Conservation (phyloP, 2,888 invertebrate genomes). For the Eilema sororculum region DNA sequence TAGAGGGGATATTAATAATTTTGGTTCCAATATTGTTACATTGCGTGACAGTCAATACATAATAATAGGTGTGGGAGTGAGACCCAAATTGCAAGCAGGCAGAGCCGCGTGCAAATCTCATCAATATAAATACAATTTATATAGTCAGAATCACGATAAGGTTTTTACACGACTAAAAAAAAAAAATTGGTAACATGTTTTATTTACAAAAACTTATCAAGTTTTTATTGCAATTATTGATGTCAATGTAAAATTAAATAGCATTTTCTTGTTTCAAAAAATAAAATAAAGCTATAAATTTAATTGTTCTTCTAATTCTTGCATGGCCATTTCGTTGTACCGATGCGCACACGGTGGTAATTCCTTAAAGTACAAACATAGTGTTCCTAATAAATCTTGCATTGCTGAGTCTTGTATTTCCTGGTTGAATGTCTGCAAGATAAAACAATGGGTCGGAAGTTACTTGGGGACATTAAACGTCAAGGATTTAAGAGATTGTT, state of each 20-base stretch:
- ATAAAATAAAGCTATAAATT: constrained; percentile 5
- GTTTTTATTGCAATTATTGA: neutral
- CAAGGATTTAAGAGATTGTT: too few species aligned
- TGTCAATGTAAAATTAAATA: neutral
- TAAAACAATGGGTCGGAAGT: neutral
- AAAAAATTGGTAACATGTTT: neutral
- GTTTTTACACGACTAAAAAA: neutral
- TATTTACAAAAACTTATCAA: neutral
- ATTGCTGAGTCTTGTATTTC: constrained; percentile 64
- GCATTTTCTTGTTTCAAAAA: neutral
- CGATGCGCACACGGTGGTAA: constrained; percentile 57
- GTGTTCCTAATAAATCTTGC: constrained; percentile 61
- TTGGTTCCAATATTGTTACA: too few species aligned
- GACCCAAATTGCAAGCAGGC: too few species aligned
- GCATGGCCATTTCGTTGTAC: constrained; percentile 63
- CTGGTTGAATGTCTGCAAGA: constrained; percentile 71
- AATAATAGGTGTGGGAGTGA: too few species aligned
- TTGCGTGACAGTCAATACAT: too few species aligned
- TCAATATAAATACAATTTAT: too few species aligned
- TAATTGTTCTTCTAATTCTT: constrained; percentile 39
- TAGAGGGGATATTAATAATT: too few species aligned
- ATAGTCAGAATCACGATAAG: too few species aligned
- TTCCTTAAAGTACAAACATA: constrained; percentile 63
- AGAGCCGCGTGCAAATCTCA: too few species aligned
- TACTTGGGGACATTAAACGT: too few species aligned